Conservation (phyloP, 2,888 invertebrate genomes). For the Dorcus parallelipipedus region DNA sequence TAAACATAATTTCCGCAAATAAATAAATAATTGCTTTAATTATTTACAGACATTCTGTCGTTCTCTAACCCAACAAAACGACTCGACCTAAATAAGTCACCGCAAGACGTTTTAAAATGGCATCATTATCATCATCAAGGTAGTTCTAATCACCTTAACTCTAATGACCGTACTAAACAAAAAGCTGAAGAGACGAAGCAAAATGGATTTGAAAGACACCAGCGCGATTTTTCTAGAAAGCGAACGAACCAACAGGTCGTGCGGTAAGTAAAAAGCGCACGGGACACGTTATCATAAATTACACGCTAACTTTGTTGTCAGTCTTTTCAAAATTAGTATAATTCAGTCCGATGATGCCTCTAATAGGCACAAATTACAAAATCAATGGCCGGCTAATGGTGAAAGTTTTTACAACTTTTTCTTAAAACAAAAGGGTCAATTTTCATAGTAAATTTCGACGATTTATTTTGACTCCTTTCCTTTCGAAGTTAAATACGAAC, state of each 20-base stretch:
- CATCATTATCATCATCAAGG: too few species aligned
- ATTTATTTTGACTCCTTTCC: too few species aligned
- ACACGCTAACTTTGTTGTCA: too few species aligned
- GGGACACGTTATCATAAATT: too few species aligned
- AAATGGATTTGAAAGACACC: constrained; percentile 37
- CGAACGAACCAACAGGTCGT: constrained; percentile 30
- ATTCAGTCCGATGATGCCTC: neutral
- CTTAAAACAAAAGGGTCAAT: neutral
- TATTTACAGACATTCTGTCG: too few species aligned
- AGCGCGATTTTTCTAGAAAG: constrained; percentile 41
- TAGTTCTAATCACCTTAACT: neutral
- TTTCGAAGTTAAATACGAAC: too few species aligned
- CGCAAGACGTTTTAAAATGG: too few species aligned
- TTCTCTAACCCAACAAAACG: neutral
- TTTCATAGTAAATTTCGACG: too few species aligned
- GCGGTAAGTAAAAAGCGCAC: constrained; percentile 18
- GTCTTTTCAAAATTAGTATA: too few species aligned
- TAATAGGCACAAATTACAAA: neutral
- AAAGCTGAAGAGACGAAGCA: neutral
- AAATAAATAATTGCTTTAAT: too few species aligned
- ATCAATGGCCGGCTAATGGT: neutral
- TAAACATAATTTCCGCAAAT: too few species aligned
- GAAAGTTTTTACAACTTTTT: neutral
- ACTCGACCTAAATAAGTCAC: neutral
- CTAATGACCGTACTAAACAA: neutral